phyloP scores from a whole-genome alignment of 2,888 invertebrate species.

The Dioctria rufipes region DNA sequence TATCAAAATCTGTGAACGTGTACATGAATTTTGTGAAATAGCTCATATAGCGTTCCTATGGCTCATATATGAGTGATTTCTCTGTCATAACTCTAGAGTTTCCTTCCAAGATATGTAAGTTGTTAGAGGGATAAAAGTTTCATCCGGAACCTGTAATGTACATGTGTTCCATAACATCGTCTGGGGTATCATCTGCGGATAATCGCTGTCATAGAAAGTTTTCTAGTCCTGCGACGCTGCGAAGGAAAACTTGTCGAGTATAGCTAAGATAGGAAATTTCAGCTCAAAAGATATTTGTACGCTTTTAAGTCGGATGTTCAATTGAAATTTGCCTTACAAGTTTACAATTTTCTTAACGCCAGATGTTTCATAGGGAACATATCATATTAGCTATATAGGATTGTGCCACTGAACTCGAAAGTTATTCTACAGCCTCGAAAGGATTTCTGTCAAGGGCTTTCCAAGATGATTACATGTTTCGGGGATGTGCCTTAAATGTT shows the following conservation, averaged over 20 bases:
- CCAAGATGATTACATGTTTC: not conserved
- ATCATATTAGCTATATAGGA: constrained; percentile 2
- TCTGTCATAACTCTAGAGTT: constrained; percentile 29
- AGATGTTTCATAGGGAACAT: constrained; percentile 14
- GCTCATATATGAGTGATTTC: constrained; percentile 35
- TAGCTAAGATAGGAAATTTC: constrained; percentile 34
- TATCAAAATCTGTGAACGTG: constrained; percentile 37
- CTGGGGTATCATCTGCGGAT: constrained; percentile 43
- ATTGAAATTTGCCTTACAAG: constrained; percentile 40
- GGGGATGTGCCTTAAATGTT: constrained; percentile 11
- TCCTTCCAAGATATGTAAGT: constrained; percentile 34
- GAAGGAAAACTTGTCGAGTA: not conserved
- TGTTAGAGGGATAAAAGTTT: constrained; percentile 46
- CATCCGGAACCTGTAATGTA: constrained; percentile 40
- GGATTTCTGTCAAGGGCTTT: constrained; percentile 8
- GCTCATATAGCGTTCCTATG: not conserved
- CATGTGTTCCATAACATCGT: constrained; percentile 28
- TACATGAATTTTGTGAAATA: constrained; percentile 35
- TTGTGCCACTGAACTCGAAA: constrained; percentile 25
- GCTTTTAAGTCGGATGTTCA: constrained; percentile 49
- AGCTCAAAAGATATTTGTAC: constrained; percentile 46
- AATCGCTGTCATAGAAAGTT: constrained; percentile 50
- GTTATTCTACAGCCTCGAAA: constrained; percentile 13
- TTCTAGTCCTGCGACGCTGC: constrained; percentile 22
- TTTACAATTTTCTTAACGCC: constrained; percentile 6